Conservation (phyloP, 2,888 invertebrate genomes). For the Aplocera efformata region DNA sequence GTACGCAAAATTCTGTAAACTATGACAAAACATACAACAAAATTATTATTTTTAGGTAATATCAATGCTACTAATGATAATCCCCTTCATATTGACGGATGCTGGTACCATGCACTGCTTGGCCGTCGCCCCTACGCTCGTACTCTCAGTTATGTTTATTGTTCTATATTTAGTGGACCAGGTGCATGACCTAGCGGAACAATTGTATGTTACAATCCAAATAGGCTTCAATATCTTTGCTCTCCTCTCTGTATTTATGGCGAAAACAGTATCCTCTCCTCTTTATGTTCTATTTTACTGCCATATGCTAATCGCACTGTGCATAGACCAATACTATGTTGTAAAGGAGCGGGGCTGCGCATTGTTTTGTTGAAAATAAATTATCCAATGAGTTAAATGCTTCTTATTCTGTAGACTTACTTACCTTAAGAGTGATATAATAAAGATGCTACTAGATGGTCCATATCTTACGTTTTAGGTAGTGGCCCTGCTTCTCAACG, state of each 20-base stretch:
- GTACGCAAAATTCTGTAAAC: conserved; percentile 4
- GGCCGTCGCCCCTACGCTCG: conserved; percentile 61
- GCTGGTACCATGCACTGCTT: conserved; percentile 57
- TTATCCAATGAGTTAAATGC: conserved; percentile 42
- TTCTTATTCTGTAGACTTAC: conserved; percentile 46
- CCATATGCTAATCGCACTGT: conserved; percentile 57
- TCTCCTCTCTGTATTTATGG: conserved; percentile 36
- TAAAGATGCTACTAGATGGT: conserved; percentile 33
- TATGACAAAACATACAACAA: conserved; percentile 35
- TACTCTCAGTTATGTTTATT: conserved; percentile 63
- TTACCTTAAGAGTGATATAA: neutral
- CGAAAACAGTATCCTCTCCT: conserved; percentile 34
- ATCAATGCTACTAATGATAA: conserved; percentile 65
- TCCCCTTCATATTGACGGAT: conserved; percentile 56
- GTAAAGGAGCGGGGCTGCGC: conserved; percentile 55
- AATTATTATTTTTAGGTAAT: conserved; percentile 71
- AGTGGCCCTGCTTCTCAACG: conserved; percentile 68
- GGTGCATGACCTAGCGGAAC: conserved; percentile 66
- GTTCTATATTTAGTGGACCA: conserved; percentile 71
- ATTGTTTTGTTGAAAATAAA: conserved; percentile 30
- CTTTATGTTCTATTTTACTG: conserved; percentile 58
- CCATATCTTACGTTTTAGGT: conserved; percentile 67
- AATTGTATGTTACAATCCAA: conserved; percentile 55
- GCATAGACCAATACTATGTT: conserved; percentile 57
- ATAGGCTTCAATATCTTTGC: conserved; percentile 43